Conservation (phyloP, 2,888 invertebrate species). For the Tyria jacobaeae region DNA sequence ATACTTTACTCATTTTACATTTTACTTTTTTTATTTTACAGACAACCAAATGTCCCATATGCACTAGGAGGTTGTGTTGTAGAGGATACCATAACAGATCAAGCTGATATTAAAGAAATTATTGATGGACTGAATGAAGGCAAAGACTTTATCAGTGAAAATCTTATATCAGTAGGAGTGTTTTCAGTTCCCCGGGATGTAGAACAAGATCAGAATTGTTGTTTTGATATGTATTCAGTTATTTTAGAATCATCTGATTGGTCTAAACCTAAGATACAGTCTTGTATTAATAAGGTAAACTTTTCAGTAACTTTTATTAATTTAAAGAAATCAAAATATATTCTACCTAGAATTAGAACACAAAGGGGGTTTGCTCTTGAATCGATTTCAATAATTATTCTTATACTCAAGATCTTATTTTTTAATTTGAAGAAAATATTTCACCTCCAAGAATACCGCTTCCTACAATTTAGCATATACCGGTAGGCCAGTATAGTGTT, state of each 20-base stretch:
- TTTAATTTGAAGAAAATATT: too few relatives aligned
- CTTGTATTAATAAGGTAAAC: constrained; percentile 70
- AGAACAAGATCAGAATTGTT: constrained; percentile 36
- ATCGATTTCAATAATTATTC: too few relatives aligned
- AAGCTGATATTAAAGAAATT: constrained; percentile 61
- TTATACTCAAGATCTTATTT: too few relatives aligned
- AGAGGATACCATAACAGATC: constrained; percentile 69
- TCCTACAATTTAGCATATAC: too few relatives aligned
- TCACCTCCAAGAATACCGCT: too few relatives aligned
- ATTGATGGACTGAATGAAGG: constrained; percentile 62
- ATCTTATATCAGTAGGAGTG: constrained; percentile 72
- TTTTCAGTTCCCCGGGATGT: constrained; percentile 69
- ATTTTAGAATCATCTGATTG: constrained; percentile 73
- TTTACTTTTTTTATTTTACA: constrained; percentile 56
- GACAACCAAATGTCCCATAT: constrained; percentile 76
- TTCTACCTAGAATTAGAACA: background rate
- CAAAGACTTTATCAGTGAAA: constrained; percentile 67
- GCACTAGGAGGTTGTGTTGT: constrained; percentile 81
- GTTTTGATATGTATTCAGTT: constrained; percentile 77
- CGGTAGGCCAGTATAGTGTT: background rate
- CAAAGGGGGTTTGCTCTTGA: too few relatives aligned
- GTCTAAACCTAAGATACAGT: constrained; percentile 70
- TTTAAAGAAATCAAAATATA: too few relatives aligned
- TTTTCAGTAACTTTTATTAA: background rate
- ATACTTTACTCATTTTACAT: too few relatives aligned